A percentile compares a stretch with the other conserved stretches of the same genome.
Conservation (phyloP, 2,797 vertebrate genomes). For the Sebastes hubbsi region DNA sequence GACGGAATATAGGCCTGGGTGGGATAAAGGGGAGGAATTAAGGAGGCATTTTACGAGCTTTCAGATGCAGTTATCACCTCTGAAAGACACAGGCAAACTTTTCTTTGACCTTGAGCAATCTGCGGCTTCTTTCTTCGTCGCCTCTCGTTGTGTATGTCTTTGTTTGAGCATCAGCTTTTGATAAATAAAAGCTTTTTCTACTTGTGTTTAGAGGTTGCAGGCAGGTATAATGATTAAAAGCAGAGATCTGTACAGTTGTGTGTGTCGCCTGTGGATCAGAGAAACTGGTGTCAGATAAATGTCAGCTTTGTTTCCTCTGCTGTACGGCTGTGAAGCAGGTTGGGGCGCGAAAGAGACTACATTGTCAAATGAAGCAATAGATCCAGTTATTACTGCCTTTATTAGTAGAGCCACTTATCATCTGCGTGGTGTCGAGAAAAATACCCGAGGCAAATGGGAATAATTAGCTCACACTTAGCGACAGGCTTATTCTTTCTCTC, state of each 20-base stretch:
- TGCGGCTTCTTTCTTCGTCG: constrained; percentile 10
- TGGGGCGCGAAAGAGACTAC: constrained; percentile 5
- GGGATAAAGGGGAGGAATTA: constrained; percentile 78
- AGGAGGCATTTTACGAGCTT: constrained; percentile 77
- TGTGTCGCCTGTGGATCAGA: constrained; percentile 15
- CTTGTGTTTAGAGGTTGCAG: constrained; percentile 3
- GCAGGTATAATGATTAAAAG: constrained; percentile 35
- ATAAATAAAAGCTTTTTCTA: neutral
- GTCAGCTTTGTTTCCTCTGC: constrained; percentile 43
- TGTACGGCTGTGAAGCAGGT: constrained; percentile 18
- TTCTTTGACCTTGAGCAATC: constrained; percentile 66
- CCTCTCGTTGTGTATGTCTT: constrained; percentile 9
- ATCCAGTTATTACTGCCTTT: constrained; percentile 56
- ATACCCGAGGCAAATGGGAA: constrained; percentile 54
- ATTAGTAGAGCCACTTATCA: constrained; percentile 55
- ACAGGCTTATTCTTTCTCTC: constrained; percentile 41
- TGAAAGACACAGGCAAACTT: constrained; percentile 67
- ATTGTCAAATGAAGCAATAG: constrained; percentile 47
- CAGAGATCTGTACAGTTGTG: neutral
- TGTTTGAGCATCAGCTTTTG: constrained; percentile 9
- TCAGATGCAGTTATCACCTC: constrained; percentile 68
- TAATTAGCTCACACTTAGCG: constrained; percentile 56
- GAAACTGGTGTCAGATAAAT: constrained; percentile 31
- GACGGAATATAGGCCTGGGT: constrained; percentile 60
- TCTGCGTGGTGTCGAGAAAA: constrained; percentile 40